These are phyloP conservation scores for Pomatorhinus ruficollis DNA, from an alignment of 2,113 vertebrate species.

Conservation along the genomic window DNA sequence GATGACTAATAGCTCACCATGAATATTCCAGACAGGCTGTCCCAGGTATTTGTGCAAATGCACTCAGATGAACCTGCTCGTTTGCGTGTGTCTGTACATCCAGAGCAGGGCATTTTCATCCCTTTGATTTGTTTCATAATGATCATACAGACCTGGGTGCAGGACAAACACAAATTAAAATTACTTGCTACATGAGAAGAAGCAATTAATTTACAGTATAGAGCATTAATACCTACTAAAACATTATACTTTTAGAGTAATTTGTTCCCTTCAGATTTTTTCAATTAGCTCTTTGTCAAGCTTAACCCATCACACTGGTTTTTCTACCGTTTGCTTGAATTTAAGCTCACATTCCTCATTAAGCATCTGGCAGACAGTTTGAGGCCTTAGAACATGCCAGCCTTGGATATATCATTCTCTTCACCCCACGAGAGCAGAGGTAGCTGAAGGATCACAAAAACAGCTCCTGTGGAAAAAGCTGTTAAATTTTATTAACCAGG, in stretches of 20 bases:
- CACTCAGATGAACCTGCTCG: not conserved
- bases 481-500: slow-evolving; percentile 28
- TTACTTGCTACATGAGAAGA: not conserved
- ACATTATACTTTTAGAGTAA: not conserved
- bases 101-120: not conserved
- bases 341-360: not conserved
- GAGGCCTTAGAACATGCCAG: not conserved
- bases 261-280: not conserved
- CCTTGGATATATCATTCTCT: not conserved
- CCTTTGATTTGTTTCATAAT: not conserved
- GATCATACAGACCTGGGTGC: not conserved
- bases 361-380: not conserved
- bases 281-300: not conserved
- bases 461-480: not conserved
- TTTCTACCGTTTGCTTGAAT: not conserved
- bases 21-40: slow-evolving; percentile 31
- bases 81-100: not conserved
- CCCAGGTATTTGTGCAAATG: not conserved
- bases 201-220: not conserved
- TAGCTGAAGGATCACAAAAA: slow-evolving; percentile 18
- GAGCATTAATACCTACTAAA: not conserved
- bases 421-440: not conserved
- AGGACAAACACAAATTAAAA: not conserved
- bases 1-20: not conserved
- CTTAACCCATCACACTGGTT: not conserved